These are phyloP conservation scores for Hippasteria phrygiana DNA, from an alignment of 53 echinoderm and acorn worm species.

Conservation along the genomic window DNA sequence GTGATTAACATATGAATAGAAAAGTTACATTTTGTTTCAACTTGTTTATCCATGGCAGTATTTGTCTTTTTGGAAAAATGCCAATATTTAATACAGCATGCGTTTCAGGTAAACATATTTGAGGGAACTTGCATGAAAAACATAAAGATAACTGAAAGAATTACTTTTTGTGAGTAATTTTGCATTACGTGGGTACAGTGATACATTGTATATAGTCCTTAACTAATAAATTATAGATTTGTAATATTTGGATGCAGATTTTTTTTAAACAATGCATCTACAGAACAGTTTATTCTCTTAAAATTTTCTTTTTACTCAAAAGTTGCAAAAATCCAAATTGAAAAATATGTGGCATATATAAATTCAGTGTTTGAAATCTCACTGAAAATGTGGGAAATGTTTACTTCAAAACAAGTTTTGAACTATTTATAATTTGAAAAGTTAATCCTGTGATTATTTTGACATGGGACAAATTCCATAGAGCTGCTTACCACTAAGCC, in stretches of 20 bases:
- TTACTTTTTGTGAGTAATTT: neutral
- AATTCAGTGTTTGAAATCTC: neutral
- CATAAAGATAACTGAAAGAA: too few relatives aligned
- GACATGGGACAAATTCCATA: too few relatives aligned
- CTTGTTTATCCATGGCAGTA: neutral
- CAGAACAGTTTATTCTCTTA: neutral
- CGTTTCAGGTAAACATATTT: neutral
- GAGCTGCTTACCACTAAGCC: too few relatives aligned
- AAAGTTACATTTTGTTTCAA: neutral
- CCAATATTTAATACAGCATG: neutral
- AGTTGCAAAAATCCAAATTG: neutral
- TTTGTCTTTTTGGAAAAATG: neutral
- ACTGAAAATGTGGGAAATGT: too few relatives aligned
- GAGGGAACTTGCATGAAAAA: neutral
- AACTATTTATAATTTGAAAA: too few relatives aligned
- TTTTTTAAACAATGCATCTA: slow-evolving; percentile 21
- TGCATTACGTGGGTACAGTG: neutral
- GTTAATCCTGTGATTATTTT: too few relatives aligned
- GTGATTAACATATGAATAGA: neutral
- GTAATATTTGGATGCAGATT: slow-evolving; percentile 34
- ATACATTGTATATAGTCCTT: slow-evolving; percentile 12
- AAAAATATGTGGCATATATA: neutral
- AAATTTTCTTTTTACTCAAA: neutral
- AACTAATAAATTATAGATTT: slow-evolving; percentile 51
- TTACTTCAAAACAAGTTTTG: too few relatives aligned